Conservation (phyloP, 1,140 invertebrate species). For the Stegodyphus mimosarum region DNA sequence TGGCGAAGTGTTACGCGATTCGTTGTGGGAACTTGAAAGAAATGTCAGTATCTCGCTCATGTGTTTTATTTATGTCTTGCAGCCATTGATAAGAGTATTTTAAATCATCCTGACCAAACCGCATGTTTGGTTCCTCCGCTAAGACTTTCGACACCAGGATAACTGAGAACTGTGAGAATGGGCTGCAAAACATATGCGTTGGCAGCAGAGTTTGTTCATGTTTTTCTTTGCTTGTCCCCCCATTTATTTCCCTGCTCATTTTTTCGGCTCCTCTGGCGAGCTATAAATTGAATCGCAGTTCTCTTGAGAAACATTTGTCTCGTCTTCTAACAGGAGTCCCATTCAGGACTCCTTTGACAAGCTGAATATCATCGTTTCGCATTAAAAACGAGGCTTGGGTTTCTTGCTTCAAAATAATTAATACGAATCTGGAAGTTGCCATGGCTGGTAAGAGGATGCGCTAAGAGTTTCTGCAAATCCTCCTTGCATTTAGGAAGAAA, state of each 20-base stretch:
- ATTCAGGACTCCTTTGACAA: constrained; percentile 23
- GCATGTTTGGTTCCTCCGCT: neutral
- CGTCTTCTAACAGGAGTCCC: constrained; percentile 36
- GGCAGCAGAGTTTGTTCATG: constrained; percentile 21
- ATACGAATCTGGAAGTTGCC: neutral
- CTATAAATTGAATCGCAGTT: constrained; percentile 50
- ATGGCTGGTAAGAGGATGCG: too few relatives aligned
- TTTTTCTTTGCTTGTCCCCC: constrained; percentile 46
- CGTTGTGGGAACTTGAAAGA: too few relatives aligned
- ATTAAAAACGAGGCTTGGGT: constrained; percentile 37
- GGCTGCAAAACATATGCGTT: constrained; percentile 17
- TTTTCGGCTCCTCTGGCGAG: constrained; percentile 1
- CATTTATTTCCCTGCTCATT: constrained; percentile 17
- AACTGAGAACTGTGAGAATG: constrained; percentile 59
- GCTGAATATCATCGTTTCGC: constrained; percentile 27
- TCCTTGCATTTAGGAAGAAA: too few relatives aligned
- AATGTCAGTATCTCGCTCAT: too few relatives aligned
- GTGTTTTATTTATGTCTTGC: too few relatives aligned
- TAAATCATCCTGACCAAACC: too few relatives aligned
- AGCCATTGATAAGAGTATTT: too few relatives aligned
- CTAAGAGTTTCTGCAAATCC: too few relatives aligned
- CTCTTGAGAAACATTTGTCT: constrained; percentile 31
- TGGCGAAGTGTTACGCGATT: too few relatives aligned
- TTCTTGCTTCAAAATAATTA: constrained; percentile 19
- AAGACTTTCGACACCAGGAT: constrained; percentile 40